These are phyloP conservation scores for Drosophila prolongata DNA, from an alignment of 2,888 invertebrate species.

Conservation along the genomic window DNA sequence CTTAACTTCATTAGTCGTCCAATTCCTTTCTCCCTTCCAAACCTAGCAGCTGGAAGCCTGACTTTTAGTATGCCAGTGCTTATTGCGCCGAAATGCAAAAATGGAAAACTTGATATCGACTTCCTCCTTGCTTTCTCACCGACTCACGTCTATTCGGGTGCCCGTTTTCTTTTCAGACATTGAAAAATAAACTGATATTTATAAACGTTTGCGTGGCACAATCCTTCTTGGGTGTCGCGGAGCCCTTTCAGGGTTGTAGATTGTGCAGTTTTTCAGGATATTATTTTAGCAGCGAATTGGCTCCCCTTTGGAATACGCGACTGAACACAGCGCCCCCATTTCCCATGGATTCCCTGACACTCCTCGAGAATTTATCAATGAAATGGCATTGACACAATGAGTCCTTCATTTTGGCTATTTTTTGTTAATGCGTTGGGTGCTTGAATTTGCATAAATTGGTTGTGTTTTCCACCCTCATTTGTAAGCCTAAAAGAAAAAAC, in stretches of 20 bases:
- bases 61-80: constrained; percentile 31
- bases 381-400: constrained; percentile 62
- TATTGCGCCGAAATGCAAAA: constrained; percentile 48
- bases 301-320: not conserved
- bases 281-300: constrained; percentile 17
- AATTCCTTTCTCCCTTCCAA: no score
- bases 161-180: constrained; percentile 76
- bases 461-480: constrained; percentile 32
- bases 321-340: constrained; percentile 7
- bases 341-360: constrained; percentile 14
- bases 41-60: constrained; percentile 1
- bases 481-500: no score
- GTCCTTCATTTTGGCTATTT: constrained; percentile 57
- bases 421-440: constrained; percentile 55
- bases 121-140: not conserved
- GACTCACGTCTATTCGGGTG: constrained; percentile 24
- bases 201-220: constrained; percentile 16
- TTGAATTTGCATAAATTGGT: constrained; percentile 50
- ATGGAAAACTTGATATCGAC: constrained; percentile 23
- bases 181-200: constrained; percentile 47
- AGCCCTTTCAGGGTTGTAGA: constrained; percentile 9
- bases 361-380: constrained; percentile 65
- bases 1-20: no score
- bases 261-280: constrained; percentile 26
- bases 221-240: constrained; percentile 6